These are phyloP conservation scores for Vimba vimba DNA, from an alignment of 2,113 vertebrate genomes.

Conservation along the genomic window DNA sequence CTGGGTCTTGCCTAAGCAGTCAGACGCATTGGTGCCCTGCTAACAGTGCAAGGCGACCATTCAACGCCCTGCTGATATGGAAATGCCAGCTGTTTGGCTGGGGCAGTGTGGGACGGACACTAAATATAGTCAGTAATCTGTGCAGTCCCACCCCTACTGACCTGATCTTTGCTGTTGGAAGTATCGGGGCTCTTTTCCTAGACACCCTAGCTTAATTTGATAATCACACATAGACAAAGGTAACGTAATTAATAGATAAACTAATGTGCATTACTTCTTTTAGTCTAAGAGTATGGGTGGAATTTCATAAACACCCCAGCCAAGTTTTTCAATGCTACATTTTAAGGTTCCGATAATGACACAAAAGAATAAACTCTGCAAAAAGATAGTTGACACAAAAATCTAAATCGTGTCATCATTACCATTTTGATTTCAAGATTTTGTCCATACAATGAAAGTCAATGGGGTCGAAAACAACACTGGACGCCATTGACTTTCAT, in stretches of 20 bases:
- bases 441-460: not conserved
- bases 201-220: too few species aligned
- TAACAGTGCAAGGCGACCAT: conserved; percentile 47
- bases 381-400: not conserved
- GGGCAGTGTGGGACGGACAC: conserved; percentile 60
- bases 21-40: conserved; percentile 37
- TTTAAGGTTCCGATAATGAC: not conserved
- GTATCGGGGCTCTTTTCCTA: not conserved
- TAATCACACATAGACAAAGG: not conserved
- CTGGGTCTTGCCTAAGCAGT: not conserved
- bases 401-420: not conserved
- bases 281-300: not conserved
- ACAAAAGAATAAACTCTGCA: not conserved
- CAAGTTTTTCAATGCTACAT: not conserved
- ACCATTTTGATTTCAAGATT: not conserved
- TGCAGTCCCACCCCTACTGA: conserved; percentile 66
- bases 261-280: not conserved
- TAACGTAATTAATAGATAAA: not conserved
- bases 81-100: conserved; percentile 67
- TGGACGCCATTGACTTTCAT: not conserved
- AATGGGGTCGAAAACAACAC: not conserved
- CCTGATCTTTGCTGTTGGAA: conserved; percentile 36
- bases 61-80: conserved; percentile 70
- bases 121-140: conserved; percentile 79
- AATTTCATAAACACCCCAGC: not conserved